Percentiles rank a stretch among this genome's conserved stretches.
phyloP scores from a whole-genome alignment of 2,888 invertebrate species.

The Dasysyrphus albostriatus region DNA sequence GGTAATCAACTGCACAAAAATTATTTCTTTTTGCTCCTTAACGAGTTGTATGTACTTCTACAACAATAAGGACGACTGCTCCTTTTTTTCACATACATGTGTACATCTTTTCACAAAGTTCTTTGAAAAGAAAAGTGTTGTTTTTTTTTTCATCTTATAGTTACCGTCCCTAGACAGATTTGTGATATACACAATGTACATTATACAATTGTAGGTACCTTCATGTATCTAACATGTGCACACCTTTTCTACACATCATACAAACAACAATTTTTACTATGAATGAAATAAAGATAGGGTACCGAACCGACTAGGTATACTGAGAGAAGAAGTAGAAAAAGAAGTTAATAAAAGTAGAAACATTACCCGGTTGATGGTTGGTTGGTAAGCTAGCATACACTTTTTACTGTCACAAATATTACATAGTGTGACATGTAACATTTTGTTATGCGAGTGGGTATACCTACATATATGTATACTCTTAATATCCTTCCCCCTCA shows the following conservation, averaged over 20 bases:
- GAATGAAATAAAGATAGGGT: conserved; percentile 33
- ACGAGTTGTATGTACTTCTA: neutral
- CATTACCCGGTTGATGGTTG: conserved; percentile 34
- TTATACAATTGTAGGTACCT: conserved; percentile 20
- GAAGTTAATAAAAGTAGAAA: conserved; percentile 25
- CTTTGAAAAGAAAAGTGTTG: conserved; percentile 25
- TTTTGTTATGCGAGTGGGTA: conserved; percentile 8
- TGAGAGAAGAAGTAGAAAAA: neutral
- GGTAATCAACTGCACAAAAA: conserved; percentile 57
- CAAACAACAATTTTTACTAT: conserved; percentile 12
- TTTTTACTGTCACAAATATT: conserved; percentile 38
- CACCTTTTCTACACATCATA: neutral
- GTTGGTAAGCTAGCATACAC: conserved; percentile 28
- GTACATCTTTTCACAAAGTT: conserved; percentile 29
- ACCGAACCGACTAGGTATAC: too few relatives aligned
- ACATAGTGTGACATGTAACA: conserved; percentile 41
- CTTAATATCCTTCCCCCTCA: neutral
- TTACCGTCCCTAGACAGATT: conserved; percentile 24
- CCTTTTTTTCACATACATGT: neutral
- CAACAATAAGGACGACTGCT: conserved; percentile 36
- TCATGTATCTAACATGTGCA: conserved; percentile 32
- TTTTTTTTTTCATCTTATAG: neutral
- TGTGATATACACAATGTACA: conserved; percentile 27
- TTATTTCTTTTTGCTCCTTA: conserved; percentile 38
- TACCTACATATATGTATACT: too few relatives aligned